Evolutionary conservation across 1,140 invertebrate genomes (phyloP), one percentile per base, ranked within the genome.

Genomic region (Microplitis demolitor): DNA sequence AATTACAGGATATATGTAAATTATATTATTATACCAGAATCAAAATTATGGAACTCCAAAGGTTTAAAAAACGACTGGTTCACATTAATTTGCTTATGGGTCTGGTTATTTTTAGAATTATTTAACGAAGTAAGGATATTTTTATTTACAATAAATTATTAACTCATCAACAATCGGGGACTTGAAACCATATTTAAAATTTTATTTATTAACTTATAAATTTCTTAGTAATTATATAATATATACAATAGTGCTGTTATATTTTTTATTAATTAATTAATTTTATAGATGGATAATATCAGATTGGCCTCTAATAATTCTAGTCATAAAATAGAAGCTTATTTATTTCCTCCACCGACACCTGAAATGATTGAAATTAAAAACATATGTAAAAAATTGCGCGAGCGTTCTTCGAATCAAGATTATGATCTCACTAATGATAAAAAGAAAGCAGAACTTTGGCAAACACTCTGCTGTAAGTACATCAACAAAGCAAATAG

Each of bases 81-180:
- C 37, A 75, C 64, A 56, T 62, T 80, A 24, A 37, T 77, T 31
- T 80, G 74, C 6, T 75, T 84, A 45, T 82, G 78, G 77, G 62
- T 82, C 14, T 85, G 84, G 83, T 82, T 81, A 50, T 56, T 71
- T 14, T 68, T 61, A 24, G 83, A 85, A 45, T 82, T 81, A 16
- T 53, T 82, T 33, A 79, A 84, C 77, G 82, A 82, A 66, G 84
- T 85, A 77, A 78, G 62, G 8, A 45, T 4, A 39, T 50, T 37
- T 64, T 75, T 62, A 11, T 60, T 74, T 3, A 50, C 8, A 56
- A 16, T 69, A 31, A 54, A 63, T 39, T 39, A 16, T 24, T 2
- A 24, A 24, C 24, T 24, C 54, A 45, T 68, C 9, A 34, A n/a
- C 1, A 24, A 24, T 24, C 24, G 24, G 24, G 24, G 24, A 24